Base-by-base conservation (phyloP, 2,797 vertebrate species). In the Tachyglossus aculeatus region DNA sequence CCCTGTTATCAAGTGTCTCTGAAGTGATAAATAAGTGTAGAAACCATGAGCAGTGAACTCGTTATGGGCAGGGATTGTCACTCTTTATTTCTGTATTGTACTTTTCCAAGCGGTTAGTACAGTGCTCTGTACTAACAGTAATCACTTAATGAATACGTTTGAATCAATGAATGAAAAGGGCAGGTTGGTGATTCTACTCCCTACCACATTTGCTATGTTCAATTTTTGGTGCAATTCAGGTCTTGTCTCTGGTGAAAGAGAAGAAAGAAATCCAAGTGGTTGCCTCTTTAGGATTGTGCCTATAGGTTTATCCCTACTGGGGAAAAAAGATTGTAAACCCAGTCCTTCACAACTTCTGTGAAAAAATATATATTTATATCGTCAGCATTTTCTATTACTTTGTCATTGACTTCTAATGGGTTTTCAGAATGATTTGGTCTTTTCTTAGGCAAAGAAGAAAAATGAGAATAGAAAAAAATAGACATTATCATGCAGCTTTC, bases 361-460 rank as follows among this genome's bases (percentile, higher is more conserved):
- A n/a, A n/a, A n/a, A n/a, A n/a, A n/a, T n/a, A n/a, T n/a, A n/a
- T n/a, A n/a, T n/a, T n/a, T n/a, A n/a, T n/a, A n/a, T n/a, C n/a
- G 89, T 82, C 88, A 90, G 80, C 79, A 76, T 88, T 91, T 92
- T 87, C 83, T 90, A 88, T 86, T 90, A 86, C 86, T 91, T 90
- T 92, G 87, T 87, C 88, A 90, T 88, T 92, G 90, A 91, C 80
- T 89, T 85, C 68, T 90, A 89, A 89, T 82, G 34, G 64, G 67
- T 83, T 88, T 85, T 76, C 78, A 81, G 71, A 91, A 89, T 86
- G 55, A 90, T 91, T 88, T 88, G 62, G 77, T 80, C 78, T 85
- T 77, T 88, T 73, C 79, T 84, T 83, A 65, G 73, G 69, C 65
- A 84, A 85, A 82, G 70, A 87, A 90, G 82, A 88, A 91, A 92